Base-by-base conservation (phyloP, 2,113 vertebrate species). In the Pogona vitticeps region DNA sequence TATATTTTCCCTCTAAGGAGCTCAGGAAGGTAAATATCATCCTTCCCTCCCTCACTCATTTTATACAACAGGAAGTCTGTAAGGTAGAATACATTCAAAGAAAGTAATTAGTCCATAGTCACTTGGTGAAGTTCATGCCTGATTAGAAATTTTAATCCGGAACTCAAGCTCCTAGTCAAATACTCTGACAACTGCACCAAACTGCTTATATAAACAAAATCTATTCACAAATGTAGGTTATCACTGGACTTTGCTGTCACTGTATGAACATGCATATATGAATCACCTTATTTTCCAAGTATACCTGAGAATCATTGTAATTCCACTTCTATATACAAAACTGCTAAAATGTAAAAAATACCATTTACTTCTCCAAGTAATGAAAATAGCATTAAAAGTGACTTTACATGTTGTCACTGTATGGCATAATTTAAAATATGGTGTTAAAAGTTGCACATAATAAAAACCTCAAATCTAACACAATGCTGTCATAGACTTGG, bases 381-480 rank as follows among this genome's bases (percentile, higher is more conserved):
- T 40, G 52, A 65, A 90, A 21, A 42, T 20, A 59, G 26, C 10
- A 52, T 83, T 83, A 84, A 89, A 82, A 3, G 76, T 61, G 46
- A 83, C n/a, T 58, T 63, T 90, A 82, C 67, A 26, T 21, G 83
- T 18, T 82, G 26, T 76, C 59, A 75, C 2, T 31, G 36, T 76
- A 76, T n/a, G 73, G 15, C 42, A 40, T 78, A 88, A 84, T 42
- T 67, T 76, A 91, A 83, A 80, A 86, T 75, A 61, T 71, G 88
- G 61, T 52, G 59, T 38, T 76, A 28, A 80, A 91, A 91, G 79
- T 14, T 89, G 52, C 85, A 87, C 58, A 83, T 78, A 77, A 78
- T 89, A 88, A 84, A 80, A 85, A 46, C 58, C 59, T 90, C 84
- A 88, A 92, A 88, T 9, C 61, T 78, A 80, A 76, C 28, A 15